These are phyloP conservation scores for Drosophila kanapiae DNA, from an alignment of 1,140 invertebrate species.

Conservation along the genomic window DNA sequence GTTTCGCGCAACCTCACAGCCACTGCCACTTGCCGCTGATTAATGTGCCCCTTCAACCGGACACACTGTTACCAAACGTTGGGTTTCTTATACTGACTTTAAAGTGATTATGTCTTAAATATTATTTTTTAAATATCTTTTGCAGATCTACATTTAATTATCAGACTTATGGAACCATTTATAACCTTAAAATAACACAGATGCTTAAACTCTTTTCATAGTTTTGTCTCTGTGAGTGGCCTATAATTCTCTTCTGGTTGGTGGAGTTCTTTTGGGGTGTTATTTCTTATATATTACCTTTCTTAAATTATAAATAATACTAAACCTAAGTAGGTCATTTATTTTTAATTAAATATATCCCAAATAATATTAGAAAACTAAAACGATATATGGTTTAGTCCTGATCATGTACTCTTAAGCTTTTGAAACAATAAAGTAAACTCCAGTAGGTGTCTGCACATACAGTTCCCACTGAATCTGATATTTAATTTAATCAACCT, in stretches of 20 bases:
- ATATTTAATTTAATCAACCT: not conserved
- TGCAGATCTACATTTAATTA: too few species aligned
- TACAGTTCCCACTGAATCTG: not conserved
- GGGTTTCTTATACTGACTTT: not conserved
- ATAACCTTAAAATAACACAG: too few species aligned
- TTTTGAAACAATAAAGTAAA: not conserved
- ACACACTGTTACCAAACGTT: conserved; percentile 14
- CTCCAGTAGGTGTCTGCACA: not conserved
- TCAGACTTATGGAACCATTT: too few species aligned
- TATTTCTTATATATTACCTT: not conserved
- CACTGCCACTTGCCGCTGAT: conserved; percentile 66
- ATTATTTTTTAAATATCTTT: too few species aligned
- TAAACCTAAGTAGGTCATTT: not conserved
- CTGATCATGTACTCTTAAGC: not conserved
- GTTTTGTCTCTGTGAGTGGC: too few species aligned
- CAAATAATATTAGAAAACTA: not conserved
- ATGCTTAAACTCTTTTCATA: too few species aligned
- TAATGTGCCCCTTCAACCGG: conserved; percentile 56
- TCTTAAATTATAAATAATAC: not conserved
- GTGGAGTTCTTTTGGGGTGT: not conserved
- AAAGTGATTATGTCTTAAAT: not conserved
- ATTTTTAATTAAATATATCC: not conserved
- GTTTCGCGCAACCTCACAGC: conserved; percentile 62
- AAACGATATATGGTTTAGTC: not conserved
- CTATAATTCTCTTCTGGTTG: too few species aligned